Conservation (phyloP, 1,140 invertebrate genomes). For the Lithobius niger region DNA sequence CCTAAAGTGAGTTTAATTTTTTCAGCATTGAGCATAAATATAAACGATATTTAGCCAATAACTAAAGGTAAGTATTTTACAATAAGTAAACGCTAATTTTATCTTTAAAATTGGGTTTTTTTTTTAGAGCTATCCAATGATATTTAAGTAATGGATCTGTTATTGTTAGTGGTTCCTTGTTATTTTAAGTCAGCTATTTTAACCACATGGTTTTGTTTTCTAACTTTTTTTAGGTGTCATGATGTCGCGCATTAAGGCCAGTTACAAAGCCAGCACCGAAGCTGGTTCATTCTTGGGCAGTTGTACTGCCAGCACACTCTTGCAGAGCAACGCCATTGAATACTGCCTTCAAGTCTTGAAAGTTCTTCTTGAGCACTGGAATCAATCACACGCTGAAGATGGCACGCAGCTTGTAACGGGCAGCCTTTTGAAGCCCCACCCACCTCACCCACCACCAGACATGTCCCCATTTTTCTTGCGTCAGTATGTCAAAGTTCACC, state of each 20-base stretch:
- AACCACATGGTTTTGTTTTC: too few species aligned
- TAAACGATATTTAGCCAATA: too few species aligned
- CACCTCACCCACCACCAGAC: slow-evolving; percentile 65
- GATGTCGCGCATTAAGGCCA: slow-evolving; percentile 59
- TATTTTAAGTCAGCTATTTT: too few species aligned
- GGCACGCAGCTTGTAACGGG: neutral
- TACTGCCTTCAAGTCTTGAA: slow-evolving; percentile 70
- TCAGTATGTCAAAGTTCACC: slow-evolving; percentile 82
- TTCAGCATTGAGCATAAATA: too few species aligned
- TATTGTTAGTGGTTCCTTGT: too few species aligned
- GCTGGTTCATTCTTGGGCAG: slow-evolving; percentile 50
- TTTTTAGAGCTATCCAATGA: too few species aligned
- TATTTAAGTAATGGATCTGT: too few species aligned
- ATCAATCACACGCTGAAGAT: slow-evolving; percentile 36
- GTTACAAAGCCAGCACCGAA: slow-evolving; percentile 36
- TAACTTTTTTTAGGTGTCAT: slow-evolving; percentile 46
- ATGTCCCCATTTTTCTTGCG: slow-evolving; percentile 92
- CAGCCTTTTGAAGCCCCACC: slow-evolving; percentile 54
- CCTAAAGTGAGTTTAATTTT: too few species aligned
- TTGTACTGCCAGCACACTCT: slow-evolving; percentile 59
- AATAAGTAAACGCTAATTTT: too few species aligned
- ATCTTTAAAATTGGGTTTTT: too few species aligned
- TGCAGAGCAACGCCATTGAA: slow-evolving; percentile 60
- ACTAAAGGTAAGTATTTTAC: too few species aligned
- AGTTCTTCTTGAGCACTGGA: slow-evolving; percentile 71